Conservation (phyloP, 2,113 vertebrate species). For the Gallinago undulata region DNA sequence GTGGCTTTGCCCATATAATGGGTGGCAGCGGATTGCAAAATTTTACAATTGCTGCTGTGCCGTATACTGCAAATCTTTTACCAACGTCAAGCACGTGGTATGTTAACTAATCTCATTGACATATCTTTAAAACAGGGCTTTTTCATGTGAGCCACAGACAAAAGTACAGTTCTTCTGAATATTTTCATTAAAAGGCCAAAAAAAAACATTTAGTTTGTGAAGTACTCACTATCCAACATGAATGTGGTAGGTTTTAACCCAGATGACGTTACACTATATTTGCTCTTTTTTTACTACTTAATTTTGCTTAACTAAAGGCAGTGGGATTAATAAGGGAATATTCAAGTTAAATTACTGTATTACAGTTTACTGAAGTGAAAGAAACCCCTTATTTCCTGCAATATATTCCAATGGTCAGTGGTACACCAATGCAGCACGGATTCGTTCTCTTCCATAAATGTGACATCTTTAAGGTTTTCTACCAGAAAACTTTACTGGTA, state of each 20-base stretch:
- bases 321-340: background rate
- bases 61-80: slow-evolving; percentile 91
- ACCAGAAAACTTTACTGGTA: background rate
- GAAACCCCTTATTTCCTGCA: background rate
- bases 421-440: background rate
- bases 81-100: slow-evolving; percentile 98
- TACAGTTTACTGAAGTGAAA: slow-evolving; percentile 21
- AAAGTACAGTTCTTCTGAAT: background rate
- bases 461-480: slow-evolving; percentile 20
- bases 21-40: slow-evolving; percentile 96
- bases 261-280: background rate
- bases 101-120: slow-evolving; percentile 17
- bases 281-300: background rate
- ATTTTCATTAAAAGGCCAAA: background rate
- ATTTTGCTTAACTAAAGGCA: slow-evolving; percentile 9
- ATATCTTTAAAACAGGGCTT: background rate
- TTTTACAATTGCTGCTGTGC: slow-evolving; percentile 94
- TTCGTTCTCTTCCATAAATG: background rate
- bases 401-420: background rate
- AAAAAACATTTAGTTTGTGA: background rate
- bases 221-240: background rate
- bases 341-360: background rate
- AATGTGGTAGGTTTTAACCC: background rate
- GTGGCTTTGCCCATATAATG: slow-evolving; percentile 96
- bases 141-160: background rate